Evolutionary conservation across 1,140 invertebrate species (phyloP).

Genomic region (Drosophila trapezifrons): DNA sequence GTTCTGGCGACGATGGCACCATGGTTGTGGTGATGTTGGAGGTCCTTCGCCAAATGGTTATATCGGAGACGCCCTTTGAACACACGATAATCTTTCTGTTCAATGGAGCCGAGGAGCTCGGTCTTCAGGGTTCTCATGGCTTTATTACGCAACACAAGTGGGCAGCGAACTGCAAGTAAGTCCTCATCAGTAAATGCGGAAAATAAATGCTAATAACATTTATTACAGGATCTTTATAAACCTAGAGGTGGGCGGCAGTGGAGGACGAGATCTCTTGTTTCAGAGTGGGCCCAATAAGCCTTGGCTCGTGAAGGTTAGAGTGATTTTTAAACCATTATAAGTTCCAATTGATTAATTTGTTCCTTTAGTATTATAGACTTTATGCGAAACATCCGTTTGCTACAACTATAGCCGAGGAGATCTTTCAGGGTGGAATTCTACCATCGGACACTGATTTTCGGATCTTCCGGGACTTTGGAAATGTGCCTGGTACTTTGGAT

Average conservation of each 20-base stretch:
- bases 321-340: not conserved
- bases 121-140: conserved; percentile 88
- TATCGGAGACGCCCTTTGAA: conserved; percentile 38
- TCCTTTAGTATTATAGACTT: conserved; percentile 90
- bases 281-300: conserved; percentile 96
- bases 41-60: conserved; percentile 85
- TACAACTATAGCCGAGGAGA: conserved; percentile 92
- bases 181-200: not conserved
- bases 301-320: conserved; percentile 91
- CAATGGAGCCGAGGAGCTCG: conserved; percentile 92
- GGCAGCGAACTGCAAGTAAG: conserved; percentile 85
- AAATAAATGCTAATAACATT: not conserved
- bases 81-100: conserved; percentile 90
- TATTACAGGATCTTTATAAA: conserved; percentile 56
- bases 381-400: conserved; percentile 92
- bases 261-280: conserved; percentile 96
- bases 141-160: conserved; percentile 92
- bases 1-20: conserved; percentile 90
- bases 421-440: conserved; percentile 93
- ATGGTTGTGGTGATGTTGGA: conserved; percentile 96
- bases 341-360: not conserved
- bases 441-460: conserved; percentile 95
- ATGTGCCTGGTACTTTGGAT: conserved; percentile 86
- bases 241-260: conserved; percentile 90
- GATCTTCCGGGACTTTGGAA: conserved; percentile 92